Base-by-base conservation (phyloP, 2,888 invertebrate genomes). In the Temnothorax ravouxi region DNA sequence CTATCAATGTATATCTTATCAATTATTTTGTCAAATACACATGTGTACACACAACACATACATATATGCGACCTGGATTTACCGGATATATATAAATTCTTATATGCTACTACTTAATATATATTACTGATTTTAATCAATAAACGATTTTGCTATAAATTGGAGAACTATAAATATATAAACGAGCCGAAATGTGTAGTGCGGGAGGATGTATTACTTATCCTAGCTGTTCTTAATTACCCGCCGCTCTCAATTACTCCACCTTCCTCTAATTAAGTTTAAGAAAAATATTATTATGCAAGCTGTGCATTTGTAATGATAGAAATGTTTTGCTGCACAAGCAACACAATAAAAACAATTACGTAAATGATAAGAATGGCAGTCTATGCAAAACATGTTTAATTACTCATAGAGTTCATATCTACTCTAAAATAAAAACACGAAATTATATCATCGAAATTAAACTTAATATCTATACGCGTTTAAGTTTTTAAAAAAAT, bases 121-220 rank as follows among this genome's bases (percentile, higher is more conserved):
- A 25, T 34, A 52, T 18, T 41, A 72, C 3, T 21, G 18, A 72
- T 72, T 72, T 41, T 72, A 72, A 11, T 41, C 25, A 56, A 18
- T 11, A 72, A 52, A 52, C 5, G 4, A 34, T 34, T 52, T 38
- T n/a, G 21, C n/a, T 52, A 52, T 69, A 69, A 69, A n/a, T 29
- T 29, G 4, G 13, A 25, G 0, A 52, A 21, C 13, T 9, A 47
- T 29, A 25, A 15, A 3, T 47, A 38, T 64, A 47, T 47, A 25
- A 67, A 67, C 5, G 0, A 56, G 18, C 5, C 15, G 6, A 21
- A 72, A 72, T 56, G 6, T 8, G 6, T 4, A 38, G n/a, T n/a
- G n/a, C n/a, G n/a, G n/a, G n/a, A n/a, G n/a, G n/a, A n/a, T n/a
- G n/a, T n/a, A n/a, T n/a, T n/a, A n/a, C n/a, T n/a, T n/a, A n/a